Evolutionary conservation across 2,797 vertebrate genomes (phyloP).

Genomic region (Myotis vivesi): DNA sequence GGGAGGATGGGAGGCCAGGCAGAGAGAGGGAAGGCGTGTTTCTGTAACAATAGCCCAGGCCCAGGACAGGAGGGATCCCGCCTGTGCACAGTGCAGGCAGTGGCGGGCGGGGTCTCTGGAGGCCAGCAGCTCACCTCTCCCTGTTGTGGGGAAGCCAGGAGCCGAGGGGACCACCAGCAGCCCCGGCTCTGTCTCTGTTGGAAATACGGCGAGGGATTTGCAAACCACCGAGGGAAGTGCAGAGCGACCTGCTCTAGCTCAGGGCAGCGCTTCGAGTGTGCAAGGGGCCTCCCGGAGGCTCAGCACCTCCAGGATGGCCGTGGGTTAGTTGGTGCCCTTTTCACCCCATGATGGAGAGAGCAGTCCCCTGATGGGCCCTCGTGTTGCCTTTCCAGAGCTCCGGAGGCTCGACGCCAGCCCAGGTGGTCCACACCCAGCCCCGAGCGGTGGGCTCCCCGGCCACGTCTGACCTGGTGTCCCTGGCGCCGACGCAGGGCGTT

Average conservation of each 20-base stretch:
- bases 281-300: accelerated
- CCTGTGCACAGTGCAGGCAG: too few relatives aligned
- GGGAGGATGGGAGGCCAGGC: too few relatives aligned
- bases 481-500: constrained; percentile 86
- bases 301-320: accelerated
- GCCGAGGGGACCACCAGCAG: too few relatives aligned
- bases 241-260: accelerated
- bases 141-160: neutral
- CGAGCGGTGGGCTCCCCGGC: constrained; percentile 82
- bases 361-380: accelerated
- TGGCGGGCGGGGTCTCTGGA: too few relatives aligned
- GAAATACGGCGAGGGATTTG: neutral
- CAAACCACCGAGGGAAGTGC: too few relatives aligned
- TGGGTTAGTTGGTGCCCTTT: neutral
- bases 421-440: constrained; percentile 88
- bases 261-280: accelerated
- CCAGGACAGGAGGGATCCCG: neutral
- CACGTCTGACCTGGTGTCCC: constrained; percentile 87
- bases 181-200: neutral
- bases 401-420: constrained; percentile 71
- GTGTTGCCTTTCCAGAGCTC: constrained; percentile 79
- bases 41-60: neutral
- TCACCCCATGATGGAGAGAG: accelerated
- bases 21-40: neutral
- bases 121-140: neutral